These are phyloP conservation scores for Rhinella marina DNA, from an alignment of 2,797 vertebrate genomes.

Conservation along the genomic window DNA sequence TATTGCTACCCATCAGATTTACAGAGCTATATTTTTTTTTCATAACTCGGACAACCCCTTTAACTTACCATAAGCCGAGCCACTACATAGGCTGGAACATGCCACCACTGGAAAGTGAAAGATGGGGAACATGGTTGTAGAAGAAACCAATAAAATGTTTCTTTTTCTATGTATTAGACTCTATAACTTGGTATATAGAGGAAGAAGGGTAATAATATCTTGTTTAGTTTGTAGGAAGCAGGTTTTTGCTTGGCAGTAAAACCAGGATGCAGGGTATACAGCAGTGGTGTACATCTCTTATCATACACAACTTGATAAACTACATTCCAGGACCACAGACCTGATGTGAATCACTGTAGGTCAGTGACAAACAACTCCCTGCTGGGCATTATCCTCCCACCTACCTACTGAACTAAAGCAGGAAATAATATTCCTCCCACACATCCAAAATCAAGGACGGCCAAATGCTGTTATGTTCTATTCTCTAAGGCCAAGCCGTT, in stretches of 20 bases:
- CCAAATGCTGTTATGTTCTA: slow-evolving; percentile 42
- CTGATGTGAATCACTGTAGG: slow-evolving; percentile 27
- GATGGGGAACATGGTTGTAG: neutral
- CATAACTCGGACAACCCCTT: too few species aligned
- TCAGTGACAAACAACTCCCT: slow-evolving; percentile 22
- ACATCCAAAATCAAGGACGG: slow-evolving; percentile 48
- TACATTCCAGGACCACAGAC: neutral
- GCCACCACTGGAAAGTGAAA: too few species aligned
- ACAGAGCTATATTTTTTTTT: too few species aligned
- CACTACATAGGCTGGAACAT: too few species aligned
- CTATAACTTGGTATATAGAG: neutral
- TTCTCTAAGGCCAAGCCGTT: slow-evolving; percentile 18
- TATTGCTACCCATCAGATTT: too few species aligned
- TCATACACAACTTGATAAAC: neutral
- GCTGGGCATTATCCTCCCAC: slow-evolving; percentile 41
- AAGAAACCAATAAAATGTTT: neutral
- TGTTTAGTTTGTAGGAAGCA: neutral
- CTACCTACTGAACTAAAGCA: slow-evolving; percentile 11
- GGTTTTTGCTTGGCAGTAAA: neutral
- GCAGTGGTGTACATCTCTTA: neutral
- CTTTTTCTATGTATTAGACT: neutral
- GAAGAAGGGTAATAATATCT: neutral
- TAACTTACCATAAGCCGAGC: too few species aligned
- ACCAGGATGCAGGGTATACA: neutral
- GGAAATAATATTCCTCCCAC: slow-evolving; percentile 50